Evolutionary conservation across 2,888 invertebrate species (phyloP).

Genomic region (Maniola hyperantus): DNA sequence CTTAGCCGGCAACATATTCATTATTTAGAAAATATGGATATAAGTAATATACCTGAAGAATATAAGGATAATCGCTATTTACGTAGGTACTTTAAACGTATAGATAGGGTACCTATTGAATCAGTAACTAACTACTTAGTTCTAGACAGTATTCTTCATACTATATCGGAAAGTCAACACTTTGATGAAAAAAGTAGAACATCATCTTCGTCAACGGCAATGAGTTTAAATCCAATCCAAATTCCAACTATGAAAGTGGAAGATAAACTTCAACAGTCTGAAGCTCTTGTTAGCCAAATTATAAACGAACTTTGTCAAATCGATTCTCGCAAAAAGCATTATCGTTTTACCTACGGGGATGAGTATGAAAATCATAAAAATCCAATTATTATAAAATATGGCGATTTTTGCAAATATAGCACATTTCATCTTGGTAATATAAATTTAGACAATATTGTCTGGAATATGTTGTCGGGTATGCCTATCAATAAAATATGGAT

Average conservation of each 20-base stretch:
- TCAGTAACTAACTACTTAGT: slow-evolving; percentile 64
- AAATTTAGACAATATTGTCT: slow-evolving; percentile 63
- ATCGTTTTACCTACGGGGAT: slow-evolving; percentile 66
- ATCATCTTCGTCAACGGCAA: slow-evolving; percentile 49
- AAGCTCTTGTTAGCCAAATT: slow-evolving; percentile 58
- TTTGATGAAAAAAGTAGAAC: slow-evolving; percentile 47
- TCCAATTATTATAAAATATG: slow-evolving; percentile 64
- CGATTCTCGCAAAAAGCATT: slow-evolving; percentile 56
- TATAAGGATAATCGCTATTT: slow-evolving; percentile 42
- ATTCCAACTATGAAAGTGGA: slow-evolving; percentile 43
- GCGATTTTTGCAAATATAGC: slow-evolving; percentile 60
- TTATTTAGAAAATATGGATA: slow-evolving; percentile 74
- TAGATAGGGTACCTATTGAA: slow-evolving; percentile 62
- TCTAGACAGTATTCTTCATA: slow-evolving; percentile 62
- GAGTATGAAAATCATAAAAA: slow-evolving; percentile 66
- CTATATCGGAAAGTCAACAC: slow-evolving; percentile 49
- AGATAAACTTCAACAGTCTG: slow-evolving; percentile 53
- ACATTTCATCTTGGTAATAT: slow-evolving; percentile 69
- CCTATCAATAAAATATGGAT: slow-evolving; percentile 67
- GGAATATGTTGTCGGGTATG: slow-evolving; percentile 57
- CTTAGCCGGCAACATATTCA: slow-evolving; percentile 71
- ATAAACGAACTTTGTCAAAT: slow-evolving; percentile 60
- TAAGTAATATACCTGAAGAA: slow-evolving; percentile 58
- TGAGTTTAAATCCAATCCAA: slow-evolving; percentile 44
- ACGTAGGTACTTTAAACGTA: slow-evolving; percentile 50